Evolutionary conservation across 1,140 invertebrate species (phyloP).

Genomic region (Colletes gigas): DNA sequence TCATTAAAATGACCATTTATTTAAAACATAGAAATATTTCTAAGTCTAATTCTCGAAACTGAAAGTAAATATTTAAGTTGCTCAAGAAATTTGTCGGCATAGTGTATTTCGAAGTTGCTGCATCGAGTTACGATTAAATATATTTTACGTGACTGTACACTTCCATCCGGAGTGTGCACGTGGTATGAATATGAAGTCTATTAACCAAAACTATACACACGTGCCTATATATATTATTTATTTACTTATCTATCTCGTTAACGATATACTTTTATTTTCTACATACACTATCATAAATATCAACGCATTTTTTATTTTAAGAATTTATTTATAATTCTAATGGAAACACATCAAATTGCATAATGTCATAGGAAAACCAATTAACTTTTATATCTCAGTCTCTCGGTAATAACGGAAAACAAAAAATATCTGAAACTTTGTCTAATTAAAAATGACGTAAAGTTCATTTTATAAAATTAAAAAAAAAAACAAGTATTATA

Average conservation of each 20-base stretch:
- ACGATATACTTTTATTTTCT: background rate
- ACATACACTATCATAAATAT: background rate
- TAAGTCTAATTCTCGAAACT: background rate
- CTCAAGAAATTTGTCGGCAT: background rate
- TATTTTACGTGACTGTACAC: conserved; percentile 51
- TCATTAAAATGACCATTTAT: background rate
- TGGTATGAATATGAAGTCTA: conserved; percentile 39
- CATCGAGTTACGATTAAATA: conserved; percentile 42
- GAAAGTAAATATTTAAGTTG: conserved; percentile 16
- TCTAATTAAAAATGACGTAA: too few species aligned
- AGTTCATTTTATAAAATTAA: too few species aligned
- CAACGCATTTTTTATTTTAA: background rate
- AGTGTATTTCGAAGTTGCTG: conserved; percentile 14
- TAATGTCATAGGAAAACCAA: too few species aligned
- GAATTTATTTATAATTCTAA: background rate
- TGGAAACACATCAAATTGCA: too few species aligned
- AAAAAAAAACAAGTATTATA: too few species aligned
- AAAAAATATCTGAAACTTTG: too few species aligned
- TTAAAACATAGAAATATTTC: background rate
- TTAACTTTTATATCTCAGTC: too few species aligned
- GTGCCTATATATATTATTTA: background rate
- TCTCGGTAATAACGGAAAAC: too few species aligned
- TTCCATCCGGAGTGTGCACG: conserved; percentile 54
- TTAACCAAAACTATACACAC: background rate
- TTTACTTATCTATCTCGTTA: background rate